Percentiles rank a stretch among this genome's conserved stretches.
Evolutionary conservation across 2,797 vertebrate species (phyloP).

Genomic region (Champsocephalus gunnari): DNA sequence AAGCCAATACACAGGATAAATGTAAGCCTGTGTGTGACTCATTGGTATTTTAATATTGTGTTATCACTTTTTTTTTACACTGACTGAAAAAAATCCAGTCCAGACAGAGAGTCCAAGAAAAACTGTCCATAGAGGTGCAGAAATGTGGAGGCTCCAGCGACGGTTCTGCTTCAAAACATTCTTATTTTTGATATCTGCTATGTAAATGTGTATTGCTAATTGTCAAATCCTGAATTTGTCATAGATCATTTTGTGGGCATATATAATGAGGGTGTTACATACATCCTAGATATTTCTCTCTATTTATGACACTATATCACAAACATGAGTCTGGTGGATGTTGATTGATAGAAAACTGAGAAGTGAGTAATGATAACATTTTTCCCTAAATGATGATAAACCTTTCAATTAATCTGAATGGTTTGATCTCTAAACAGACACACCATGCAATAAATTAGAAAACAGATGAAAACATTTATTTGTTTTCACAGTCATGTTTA

Average conservation of each 20-base stretch:
- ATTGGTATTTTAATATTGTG: slow-evolving; percentile 48
- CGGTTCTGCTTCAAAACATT: slow-evolving; percentile 29
- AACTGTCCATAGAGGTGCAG: slow-evolving; percentile 23
- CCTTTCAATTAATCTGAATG: slow-evolving; percentile 30
- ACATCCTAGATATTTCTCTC: slow-evolving; percentile 34
- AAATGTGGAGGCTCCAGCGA: slow-evolving; percentile 40
- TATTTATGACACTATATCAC: background rate
- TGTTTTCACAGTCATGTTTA: background rate
- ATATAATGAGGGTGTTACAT: slow-evolving; percentile 55
- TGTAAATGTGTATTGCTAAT: slow-evolving; percentile 62
- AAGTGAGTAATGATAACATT: background rate
- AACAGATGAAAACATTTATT: slow-evolving; percentile 15
- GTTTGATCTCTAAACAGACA: slow-evolving; percentile 9
- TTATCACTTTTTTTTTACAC: slow-evolving; percentile 46
- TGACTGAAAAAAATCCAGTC: slow-evolving; percentile 31
- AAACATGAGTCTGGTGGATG: slow-evolving; percentile 4
- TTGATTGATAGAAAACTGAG: slow-evolving; percentile 19
- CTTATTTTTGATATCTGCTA: slow-evolving; percentile 38
- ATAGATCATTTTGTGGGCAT: slow-evolving; percentile 54
- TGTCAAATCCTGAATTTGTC: slow-evolving; percentile 63
- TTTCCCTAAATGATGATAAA: slow-evolving; percentile 14
- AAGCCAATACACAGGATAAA: background rate
- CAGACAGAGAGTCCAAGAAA: slow-evolving; percentile 21
- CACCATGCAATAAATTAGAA: slow-evolving; percentile 11
- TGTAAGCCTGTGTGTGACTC: slow-evolving; percentile 45